A percentile compares a stretch with the other conserved stretches of the same genome.
Conservation (phyloP, 2,888 invertebrate species). For the Trachelus stipa region DNA sequence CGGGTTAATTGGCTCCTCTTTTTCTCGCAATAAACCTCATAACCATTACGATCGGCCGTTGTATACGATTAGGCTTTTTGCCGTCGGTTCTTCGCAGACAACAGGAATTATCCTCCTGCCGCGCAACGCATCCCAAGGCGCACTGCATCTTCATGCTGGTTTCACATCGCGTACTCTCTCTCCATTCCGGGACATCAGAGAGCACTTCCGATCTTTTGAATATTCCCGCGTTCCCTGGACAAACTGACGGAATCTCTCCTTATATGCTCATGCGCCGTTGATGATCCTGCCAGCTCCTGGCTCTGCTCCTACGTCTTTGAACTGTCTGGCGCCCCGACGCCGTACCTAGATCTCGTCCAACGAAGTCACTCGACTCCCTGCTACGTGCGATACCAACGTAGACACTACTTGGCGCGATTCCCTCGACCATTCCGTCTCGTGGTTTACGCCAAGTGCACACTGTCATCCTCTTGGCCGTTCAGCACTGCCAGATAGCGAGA, state of each 20-base stretch:
- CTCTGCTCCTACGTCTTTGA: not conserved
- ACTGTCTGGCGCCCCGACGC: not conserved
- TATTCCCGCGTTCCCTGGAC: slow-evolving; percentile 26
- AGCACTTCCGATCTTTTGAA: slow-evolving; percentile 49
- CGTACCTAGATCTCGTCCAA: not conserved
- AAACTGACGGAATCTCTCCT: not conserved
- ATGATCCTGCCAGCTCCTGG: not conserved
- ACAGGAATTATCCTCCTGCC: slow-evolving; percentile 21
- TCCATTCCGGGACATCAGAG: slow-evolving; percentile 50
- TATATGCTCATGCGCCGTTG: not conserved
- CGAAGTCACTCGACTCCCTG: not conserved
- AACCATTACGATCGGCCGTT: slow-evolving; percentile 50
- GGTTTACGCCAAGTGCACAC: not conserved
- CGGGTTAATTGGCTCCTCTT: not conserved
- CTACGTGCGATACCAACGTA: not conserved
- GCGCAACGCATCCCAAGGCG: not conserved
- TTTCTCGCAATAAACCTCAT: slow-evolving; percentile 41
- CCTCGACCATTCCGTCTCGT: not conserved
- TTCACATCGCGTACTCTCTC: slow-evolving; percentile 12
- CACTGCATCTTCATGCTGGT: slow-evolving; percentile 12
- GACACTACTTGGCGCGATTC: not conserved
- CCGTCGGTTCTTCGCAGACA: slow-evolving; percentile 6
- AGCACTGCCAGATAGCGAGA: not conserved
- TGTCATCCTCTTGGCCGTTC: not conserved
- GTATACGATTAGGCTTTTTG: slow-evolving; percentile 52